phyloP scores from a whole-genome alignment of 30 jellyfish, hydroid and myxozoan genomes.

The Thelohanellus kitauei region DNA sequence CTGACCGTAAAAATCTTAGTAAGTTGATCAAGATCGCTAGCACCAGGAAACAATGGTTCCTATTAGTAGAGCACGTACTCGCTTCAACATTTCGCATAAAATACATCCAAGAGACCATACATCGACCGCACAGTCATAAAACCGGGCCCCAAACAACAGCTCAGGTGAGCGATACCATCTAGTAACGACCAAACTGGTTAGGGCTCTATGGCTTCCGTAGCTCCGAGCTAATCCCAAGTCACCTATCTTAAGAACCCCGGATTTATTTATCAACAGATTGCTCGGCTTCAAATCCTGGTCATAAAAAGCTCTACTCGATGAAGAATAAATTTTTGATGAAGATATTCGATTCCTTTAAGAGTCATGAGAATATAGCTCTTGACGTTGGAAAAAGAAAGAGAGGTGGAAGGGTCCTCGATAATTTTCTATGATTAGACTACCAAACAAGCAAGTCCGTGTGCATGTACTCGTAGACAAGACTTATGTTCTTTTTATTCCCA shows the following conservation, averaged over 20 bases:
- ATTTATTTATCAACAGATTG: constrained; percentile 34
- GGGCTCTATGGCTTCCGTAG: constrained; percentile 46
- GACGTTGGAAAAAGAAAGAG: constrained; percentile 52
- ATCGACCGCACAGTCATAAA: constrained; percentile 71
- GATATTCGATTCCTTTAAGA: constrained; percentile 49
- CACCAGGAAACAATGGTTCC: constrained; percentile 95
- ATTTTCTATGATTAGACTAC: constrained; percentile 14
- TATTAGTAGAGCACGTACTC: constrained; percentile 18
- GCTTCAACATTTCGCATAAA: constrained; percentile 35
- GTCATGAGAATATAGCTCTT: constrained; percentile 68
- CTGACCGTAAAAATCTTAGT: constrained; percentile 50
- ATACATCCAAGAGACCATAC: constrained; percentile 97
- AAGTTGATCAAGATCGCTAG: constrained; percentile 52
- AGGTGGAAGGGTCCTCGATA: constrained; percentile 29
- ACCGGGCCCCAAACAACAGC: constrained; percentile 63
- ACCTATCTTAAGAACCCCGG: constrained; percentile 59
- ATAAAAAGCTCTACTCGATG: constrained; percentile 32
- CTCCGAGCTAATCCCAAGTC: constrained; percentile 83
- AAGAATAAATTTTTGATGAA: constrained; percentile 60
- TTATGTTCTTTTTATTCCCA: constrained; percentile 76
- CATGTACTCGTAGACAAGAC: constrained; percentile 83
- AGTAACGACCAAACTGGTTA: constrained; percentile 82
- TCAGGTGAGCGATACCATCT: constrained; percentile 98
- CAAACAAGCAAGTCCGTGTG: constrained; percentile 68
- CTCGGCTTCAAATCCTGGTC: constrained; percentile 78